A percentile compares a stretch with the other conserved stretches of the same genome.
Evolutionary conservation across 1,140 invertebrate genomes (phyloP).

Genomic region (Drosophila pectinifera): DNA sequence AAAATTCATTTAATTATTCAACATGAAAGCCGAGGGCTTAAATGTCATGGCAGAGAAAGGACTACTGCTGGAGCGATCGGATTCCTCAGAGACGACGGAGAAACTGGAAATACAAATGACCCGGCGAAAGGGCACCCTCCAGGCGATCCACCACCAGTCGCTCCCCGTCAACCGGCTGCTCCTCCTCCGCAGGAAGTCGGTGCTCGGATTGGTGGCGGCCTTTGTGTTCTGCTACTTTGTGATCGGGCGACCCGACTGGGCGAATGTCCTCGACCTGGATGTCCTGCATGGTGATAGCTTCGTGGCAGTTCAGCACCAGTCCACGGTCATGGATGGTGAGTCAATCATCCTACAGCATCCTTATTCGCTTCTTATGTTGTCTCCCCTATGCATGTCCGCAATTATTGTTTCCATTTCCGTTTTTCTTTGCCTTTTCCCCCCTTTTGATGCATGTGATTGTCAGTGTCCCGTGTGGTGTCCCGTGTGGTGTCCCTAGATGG

Average conservation of each 20-base stretch:
- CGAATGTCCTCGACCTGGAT: constrained; percentile 63
- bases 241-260: constrained; percentile 50
- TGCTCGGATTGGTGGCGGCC: constrained; percentile 40
- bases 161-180: constrained; percentile 29
- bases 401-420: background rate
- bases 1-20: background rate
- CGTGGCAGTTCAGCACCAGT: constrained; percentile 65
- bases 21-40: constrained; percentile 6
- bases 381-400: constrained; percentile 11
- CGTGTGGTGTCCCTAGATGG: background rate
- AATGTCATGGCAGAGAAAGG: constrained; percentile 58
- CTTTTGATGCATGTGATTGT: background rate
- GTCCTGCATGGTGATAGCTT: constrained; percentile 23
- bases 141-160: constrained; percentile 4
- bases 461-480: background rate
- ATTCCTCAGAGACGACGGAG: constrained; percentile 16
- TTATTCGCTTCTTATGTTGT: constrained; percentile 3
- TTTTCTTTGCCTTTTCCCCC: background rate
- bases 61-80: constrained; percentile 40
- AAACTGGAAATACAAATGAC: constrained; percentile 11
- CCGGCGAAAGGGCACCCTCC: constrained; percentile 6
- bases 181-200: constrained; percentile 47
- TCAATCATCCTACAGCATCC: background rate
- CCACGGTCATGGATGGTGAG: constrained; percentile 78
- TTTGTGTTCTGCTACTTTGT: constrained; percentile 63